These are phyloP conservation scores for Mesocricetus auratus DNA, from an alignment of 2,113 vertebrate species.

Conservation along the genomic window DNA sequence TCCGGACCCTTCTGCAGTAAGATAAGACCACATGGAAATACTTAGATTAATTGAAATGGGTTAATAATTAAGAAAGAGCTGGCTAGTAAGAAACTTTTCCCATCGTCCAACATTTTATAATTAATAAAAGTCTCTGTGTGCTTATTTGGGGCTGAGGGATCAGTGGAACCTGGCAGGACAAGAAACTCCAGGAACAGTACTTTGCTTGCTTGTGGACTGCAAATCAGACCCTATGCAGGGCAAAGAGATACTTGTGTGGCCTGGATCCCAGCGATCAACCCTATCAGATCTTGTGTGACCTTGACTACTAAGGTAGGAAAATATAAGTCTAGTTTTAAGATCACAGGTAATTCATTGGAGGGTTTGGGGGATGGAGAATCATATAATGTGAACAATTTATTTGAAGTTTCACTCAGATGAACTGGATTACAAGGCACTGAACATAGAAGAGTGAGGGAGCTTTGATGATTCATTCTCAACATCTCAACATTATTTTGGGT, in stretches of 20 bases:
- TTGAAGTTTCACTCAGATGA: background rate
- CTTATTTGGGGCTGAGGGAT: too few relatives aligned
- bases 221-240: background rate
- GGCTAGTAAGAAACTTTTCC: too few relatives aligned
- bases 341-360: background rate
- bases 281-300: background rate
- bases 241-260: background rate
- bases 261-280: background rate
- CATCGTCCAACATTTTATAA: too few relatives aligned
- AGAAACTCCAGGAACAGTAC: too few relatives aligned
- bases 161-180: too few relatives aligned
- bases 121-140: too few relatives aligned
- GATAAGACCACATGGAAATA: too few relatives aligned
- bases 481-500: background rate
- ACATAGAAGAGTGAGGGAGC: background rate
- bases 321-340: background rate
- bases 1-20: too few relatives aligned
- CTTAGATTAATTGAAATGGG: too few relatives aligned
- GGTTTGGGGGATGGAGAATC: background rate
- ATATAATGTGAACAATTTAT: background rate
- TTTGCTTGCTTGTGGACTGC: background rate
- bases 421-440: background rate
- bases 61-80: too few relatives aligned
- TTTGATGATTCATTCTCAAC: background rate
- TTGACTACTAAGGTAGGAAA: background rate